Conservation (phyloP, 2,888 invertebrate species). For the Tetanocera ferruginea region DNA sequence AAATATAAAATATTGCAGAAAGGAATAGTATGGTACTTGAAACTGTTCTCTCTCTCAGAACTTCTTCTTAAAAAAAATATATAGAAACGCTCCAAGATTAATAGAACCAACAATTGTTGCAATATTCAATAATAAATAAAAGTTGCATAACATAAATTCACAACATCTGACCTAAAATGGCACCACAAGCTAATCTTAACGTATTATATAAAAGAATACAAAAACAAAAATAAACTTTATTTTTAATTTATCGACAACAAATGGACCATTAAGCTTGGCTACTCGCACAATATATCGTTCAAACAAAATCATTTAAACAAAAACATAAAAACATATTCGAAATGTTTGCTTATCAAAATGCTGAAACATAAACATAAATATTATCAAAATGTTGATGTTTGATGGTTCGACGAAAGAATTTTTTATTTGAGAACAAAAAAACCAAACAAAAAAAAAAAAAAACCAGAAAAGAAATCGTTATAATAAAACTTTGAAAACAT, state of each 20-base stretch:
- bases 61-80: no score
- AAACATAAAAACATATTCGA: constrained; percentile 2
- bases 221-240: background rate
- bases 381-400: background rate
- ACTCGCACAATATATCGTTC: constrained; percentile 15
- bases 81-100: no score
- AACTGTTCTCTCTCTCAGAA: no score
- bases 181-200: constrained; percentile 5
- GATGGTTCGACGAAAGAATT: background rate
- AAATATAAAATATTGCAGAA: no score
- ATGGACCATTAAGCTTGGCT: background rate
- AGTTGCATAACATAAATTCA: no score
- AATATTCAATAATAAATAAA: no score
- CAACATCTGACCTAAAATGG: constrained; percentile 12
- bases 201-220: background rate
- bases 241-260: constrained; percentile 23
- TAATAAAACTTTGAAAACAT: background rate
- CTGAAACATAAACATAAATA: background rate
- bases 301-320: background rate
- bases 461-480: background rate
- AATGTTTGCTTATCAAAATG: background rate
- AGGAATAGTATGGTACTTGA: no score
- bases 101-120: no score
- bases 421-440: no score
- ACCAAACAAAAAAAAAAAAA: background rate